phyloP scores from a whole-genome alignment of 2,113 vertebrate species.

The Choloepus hoffmanni region DNA sequence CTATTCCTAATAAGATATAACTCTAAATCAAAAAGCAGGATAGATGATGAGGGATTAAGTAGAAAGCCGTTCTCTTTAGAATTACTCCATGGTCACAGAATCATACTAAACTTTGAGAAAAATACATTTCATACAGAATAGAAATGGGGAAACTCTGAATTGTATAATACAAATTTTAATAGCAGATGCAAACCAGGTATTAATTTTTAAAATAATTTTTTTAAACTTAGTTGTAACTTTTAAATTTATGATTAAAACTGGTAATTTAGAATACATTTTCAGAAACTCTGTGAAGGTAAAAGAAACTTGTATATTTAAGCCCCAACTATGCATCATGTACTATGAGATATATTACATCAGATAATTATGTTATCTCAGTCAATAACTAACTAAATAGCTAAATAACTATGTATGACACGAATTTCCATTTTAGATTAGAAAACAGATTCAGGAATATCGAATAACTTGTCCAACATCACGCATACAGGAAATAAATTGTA shows the following conservation, averaged over 20 bases:
- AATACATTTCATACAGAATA: not conserved
- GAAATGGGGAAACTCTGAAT: slow-evolving; percentile 33
- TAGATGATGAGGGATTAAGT: not conserved
- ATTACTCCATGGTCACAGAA: not conserved
- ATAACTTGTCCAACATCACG: not conserved
- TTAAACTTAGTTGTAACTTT: slow-evolving; percentile 26
- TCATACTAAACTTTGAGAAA: slow-evolving; percentile 50
- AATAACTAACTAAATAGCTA: not conserved
- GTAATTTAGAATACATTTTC: slow-evolving; percentile 21
- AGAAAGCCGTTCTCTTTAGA: slow-evolving; percentile 13
- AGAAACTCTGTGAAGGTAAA: not conserved
- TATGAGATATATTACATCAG: not conserved
- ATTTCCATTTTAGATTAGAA: not conserved
- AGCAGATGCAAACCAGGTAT: not conserved
- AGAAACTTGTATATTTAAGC: not conserved
- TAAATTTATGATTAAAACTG: slow-evolving; percentile 8
- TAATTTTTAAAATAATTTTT: slow-evolving; percentile 30
- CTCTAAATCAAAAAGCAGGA: not conserved
- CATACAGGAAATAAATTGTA: not conserved
- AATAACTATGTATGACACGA: not conserved
- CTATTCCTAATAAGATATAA: slow-evolving; percentile 8
- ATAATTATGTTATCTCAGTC: not conserved
- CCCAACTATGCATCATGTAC: not conserved
- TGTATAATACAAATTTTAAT: not conserved
- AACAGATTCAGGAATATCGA: not conserved